phyloP scores from a whole-genome alignment of 2,797 vertebrate genomes.

The Nasua narica region DNA sequence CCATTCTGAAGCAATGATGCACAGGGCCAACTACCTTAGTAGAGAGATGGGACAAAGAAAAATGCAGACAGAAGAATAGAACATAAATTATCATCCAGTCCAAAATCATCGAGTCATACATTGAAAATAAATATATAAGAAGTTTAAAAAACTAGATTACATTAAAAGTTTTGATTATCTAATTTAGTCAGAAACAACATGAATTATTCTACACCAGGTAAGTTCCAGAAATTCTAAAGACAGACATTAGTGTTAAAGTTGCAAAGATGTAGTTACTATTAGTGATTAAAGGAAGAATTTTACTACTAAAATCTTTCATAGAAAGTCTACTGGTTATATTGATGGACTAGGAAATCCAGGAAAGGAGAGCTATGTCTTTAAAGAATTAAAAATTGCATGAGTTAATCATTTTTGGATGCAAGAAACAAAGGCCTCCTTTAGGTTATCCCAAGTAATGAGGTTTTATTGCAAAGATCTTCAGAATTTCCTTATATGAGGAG shows the following conservation, averaged over 20 bases:
- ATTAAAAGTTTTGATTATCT: conserved; percentile 2
- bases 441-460: background rate
- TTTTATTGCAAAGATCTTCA: background rate
- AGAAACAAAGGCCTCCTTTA: background rate
- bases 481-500: background rate
- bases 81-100: background rate
- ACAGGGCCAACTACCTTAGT: background rate
- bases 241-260: background rate
- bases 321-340: background rate
- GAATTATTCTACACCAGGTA: background rate
- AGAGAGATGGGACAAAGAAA: background rate
- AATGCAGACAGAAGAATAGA: background rate
- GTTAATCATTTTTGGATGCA: background rate
- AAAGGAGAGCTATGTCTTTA: background rate
- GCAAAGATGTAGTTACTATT: background rate
- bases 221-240: conserved; percentile 15
- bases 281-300: background rate
- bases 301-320: conserved; percentile 26
- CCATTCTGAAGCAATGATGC: background rate
- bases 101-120: background rate
- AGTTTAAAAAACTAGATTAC: background rate
- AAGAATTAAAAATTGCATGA: background rate
- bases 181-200: background rate
- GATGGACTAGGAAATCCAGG: background rate
- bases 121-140: background rate